A percentile compares a stretch with the other conserved stretches of the same genome.
Conservation (phyloP, 2,797 vertebrate genomes). For the Enteromius paludinosus region DNA sequence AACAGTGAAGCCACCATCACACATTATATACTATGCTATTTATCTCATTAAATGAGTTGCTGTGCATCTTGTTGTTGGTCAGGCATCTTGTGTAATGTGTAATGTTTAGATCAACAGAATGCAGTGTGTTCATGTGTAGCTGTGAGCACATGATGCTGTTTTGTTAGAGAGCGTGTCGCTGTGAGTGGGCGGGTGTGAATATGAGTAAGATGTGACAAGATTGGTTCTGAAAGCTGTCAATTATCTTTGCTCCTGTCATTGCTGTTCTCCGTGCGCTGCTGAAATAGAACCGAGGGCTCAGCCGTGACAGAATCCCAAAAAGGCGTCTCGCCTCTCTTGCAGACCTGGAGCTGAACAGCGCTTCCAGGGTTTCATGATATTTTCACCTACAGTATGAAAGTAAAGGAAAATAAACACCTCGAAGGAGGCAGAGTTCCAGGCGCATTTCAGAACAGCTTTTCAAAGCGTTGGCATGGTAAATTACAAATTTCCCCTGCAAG, state of each 20-base stretch:
- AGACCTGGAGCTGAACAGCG: not conserved
- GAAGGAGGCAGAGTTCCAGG: not conserved
- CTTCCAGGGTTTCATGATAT: not conserved
- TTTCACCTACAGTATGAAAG: not conserved
- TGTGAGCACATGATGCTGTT: conserved; percentile 26
- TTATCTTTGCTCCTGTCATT: conserved; percentile 54
- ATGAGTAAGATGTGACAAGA: conserved; percentile 56
- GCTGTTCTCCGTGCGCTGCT: conserved; percentile 42
- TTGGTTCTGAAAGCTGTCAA: conserved; percentile 68
- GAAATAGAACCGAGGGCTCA: conserved; percentile 12
- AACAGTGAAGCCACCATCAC: not conserved
- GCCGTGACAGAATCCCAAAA: conserved; percentile 35
- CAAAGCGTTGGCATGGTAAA: not conserved
- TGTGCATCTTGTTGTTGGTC: not conserved
- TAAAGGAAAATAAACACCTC: conserved; percentile 1
- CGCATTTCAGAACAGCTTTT: not conserved
- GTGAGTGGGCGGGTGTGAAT: conserved; percentile 26
- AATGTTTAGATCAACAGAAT: not conserved
- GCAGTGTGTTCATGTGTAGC: not conserved
- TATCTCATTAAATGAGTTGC: not conserved
- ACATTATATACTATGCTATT: not conserved
- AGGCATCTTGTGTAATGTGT: not conserved
- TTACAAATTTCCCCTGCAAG: not conserved
- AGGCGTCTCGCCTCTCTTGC: conserved; percentile 17
- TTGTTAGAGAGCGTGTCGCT: not conserved